Evolutionary conservation across 1,140 invertebrate species (phyloP), one percentile per base, ranked within the genome.

Genomic region (Brachionus calyciflorus): DNA sequence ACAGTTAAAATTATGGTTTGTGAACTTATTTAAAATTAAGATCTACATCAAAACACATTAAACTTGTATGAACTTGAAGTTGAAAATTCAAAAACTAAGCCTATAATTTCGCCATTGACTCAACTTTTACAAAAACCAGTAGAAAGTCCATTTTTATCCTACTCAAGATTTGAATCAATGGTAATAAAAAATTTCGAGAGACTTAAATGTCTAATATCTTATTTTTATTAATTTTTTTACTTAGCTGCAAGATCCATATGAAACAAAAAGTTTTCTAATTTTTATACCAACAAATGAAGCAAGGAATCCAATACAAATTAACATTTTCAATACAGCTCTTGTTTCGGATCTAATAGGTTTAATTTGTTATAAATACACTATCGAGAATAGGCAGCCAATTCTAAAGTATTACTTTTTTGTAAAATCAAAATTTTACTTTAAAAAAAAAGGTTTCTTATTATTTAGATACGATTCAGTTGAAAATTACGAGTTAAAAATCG

Each of bases 401-500:
- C 19, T 73, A 19, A 73, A 21, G 65, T 70, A 0, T 28, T 30
- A 26, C n/a, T 26, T 17, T 26, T 24, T 60, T n/a, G 6, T 60
- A 28, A 40, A 26, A n/a, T n/a, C n/a, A n/a, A 60, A 30, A 60
- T 14, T 60, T 14, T n/a, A 17, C 26, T 60, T 60, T 40, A 21
- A 60, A 60, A 5, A 14, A 14, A 24, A 17, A 14, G 14, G 19
- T 40, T 60, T 60, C 19, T n/a, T n/a, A 24, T 60, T 1, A 17
- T n/a, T 6, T 19, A 60, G 40, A 26, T 65, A 44, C 30, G 21
- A 53, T 14, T 33, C 46, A 33, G 37, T 51, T 21, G 46, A 49
- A 40, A 19, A 30, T 41, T 73, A 73, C 30, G 46, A 73, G n/a
- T 41, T 73, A 30, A 73, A 73, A 73, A 73, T 73, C 24, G 46